phyloP scores from a whole-genome alignment of 2,888 invertebrate species.

The Hydraecia micacea region DNA sequence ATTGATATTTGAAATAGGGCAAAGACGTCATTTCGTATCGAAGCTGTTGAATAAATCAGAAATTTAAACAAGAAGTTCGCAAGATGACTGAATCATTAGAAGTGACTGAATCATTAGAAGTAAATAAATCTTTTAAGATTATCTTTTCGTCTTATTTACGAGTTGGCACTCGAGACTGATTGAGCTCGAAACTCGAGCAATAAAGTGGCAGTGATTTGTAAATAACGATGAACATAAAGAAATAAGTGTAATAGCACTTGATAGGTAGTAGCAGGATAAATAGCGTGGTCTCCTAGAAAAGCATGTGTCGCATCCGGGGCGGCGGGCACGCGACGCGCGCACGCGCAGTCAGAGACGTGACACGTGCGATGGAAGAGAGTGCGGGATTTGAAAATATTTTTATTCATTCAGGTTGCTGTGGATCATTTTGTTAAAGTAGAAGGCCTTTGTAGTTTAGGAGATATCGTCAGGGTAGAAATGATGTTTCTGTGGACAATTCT shows the following conservation, averaged over 20 bases:
- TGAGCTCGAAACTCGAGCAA: constrained; percentile 45
- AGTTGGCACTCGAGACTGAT: constrained; percentile 29
- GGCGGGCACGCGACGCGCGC: constrained; percentile 78
- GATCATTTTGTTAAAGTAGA: not conserved
- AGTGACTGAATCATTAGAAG: not conserved
- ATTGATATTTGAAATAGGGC: not conserved
- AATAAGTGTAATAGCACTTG: constrained; percentile 65
- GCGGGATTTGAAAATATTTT: constrained; percentile 10
- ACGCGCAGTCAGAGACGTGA: constrained; percentile 62
- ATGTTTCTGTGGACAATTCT: not conserved
- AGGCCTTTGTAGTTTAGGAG: not conserved
- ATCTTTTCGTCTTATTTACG: constrained; percentile 34
- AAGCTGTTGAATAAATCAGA: not conserved
- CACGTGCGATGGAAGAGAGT: constrained; percentile 20
- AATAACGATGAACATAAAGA: constrained; percentile 61
- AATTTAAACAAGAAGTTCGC: not conserved
- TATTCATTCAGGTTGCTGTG: not conserved
- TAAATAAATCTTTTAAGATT: constrained; percentile 4
- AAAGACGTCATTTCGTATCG: not conserved
- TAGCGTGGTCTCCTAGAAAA: constrained; percentile 83
- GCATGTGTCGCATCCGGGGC: constrained; percentile 83
- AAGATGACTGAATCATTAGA: not conserved
- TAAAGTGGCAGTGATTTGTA: constrained; percentile 62
- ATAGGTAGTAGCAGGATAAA: constrained; percentile 72
- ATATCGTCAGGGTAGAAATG: not conserved